Percentiles rank a stretch among this genome's conserved stretches.
phyloP scores from a whole-genome alignment of 2,888 invertebrate species.

The Pollenia amentaria region DNA sequence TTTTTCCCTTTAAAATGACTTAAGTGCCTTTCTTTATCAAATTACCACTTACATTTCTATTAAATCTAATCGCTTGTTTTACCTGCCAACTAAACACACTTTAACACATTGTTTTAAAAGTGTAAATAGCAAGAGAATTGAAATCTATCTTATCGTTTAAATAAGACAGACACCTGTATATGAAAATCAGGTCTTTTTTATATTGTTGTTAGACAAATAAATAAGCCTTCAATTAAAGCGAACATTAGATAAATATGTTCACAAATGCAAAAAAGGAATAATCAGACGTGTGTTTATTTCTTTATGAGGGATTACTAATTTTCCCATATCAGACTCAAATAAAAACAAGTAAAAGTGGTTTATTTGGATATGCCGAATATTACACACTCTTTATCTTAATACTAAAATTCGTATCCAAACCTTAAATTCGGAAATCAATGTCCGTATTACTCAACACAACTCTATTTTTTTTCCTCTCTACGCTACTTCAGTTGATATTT shows the following conservation, averaged over 20 bases:
- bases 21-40: too few relatives aligned
- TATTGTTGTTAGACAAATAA: not conserved
- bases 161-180: not conserved
- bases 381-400: too few relatives aligned
- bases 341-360: not conserved
- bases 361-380: too few relatives aligned
- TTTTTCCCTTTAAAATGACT: too few relatives aligned
- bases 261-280: not conserved
- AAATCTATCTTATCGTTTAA: constrained; percentile 18
- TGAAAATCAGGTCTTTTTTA: not conserved
- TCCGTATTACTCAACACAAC: too few relatives aligned
- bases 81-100: not conserved
- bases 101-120: not conserved
- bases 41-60: too few relatives aligned
- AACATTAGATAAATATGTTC: not conserved
- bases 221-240: too few relatives aligned
- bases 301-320: not conserved
- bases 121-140: not conserved
- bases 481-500: too few relatives aligned
- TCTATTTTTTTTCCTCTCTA: too few relatives aligned
- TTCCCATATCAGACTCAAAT: not conserved
- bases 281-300: not conserved
- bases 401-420: too few relatives aligned
- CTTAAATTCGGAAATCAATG: too few relatives aligned
- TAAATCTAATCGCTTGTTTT: too few relatives aligned